Evolutionary conservation across 2,113 vertebrate species (phyloP), one percentile per base, ranked within the genome.

Genomic region (Zootoca vivipara): DNA sequence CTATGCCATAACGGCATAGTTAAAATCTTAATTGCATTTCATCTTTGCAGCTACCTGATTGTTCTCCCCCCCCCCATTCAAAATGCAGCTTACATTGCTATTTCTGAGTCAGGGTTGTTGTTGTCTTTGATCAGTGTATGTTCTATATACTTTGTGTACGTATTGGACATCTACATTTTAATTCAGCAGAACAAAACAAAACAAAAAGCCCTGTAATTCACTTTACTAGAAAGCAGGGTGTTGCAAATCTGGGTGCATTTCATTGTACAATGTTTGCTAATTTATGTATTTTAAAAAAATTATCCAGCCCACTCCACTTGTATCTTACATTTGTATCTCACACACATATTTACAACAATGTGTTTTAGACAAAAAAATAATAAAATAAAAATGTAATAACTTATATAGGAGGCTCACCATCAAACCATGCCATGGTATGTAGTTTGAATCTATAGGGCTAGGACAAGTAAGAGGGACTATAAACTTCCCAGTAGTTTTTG

Each of bases 1-100:
- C 30, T 82, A 67, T 78, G 78, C 64, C 83, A 46, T 82, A 91
- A 90, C 77, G 33, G 64, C 65, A 24, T 85, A 33, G 90, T 86
- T 80, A 88, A 91, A 83, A 65, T 85, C 78, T 88, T 92, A 88
- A 85, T 85, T 89, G 92, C 86, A 89, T 93, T 92, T 85, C 78
- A 89, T 94, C 83, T 92, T 87, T 74, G 30, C 75, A 10, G 52
- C 85, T 85, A 89, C 86, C 91, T 87, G 90, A 70, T 85, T 74
- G 26, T 18, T 91, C 78, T 86, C 88, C 90, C 79, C 88, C 90
- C 79, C 15, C 75, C 56, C 46, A 78, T 90, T 38, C 46, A 83
- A 80, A 79, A 82, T 8, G 0, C 15, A 12, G 13, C 1, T 26
- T 38, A 1, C 67, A 2, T 2, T 62, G 3, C 2, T 73, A 35